Evolutionary conservation across 2,113 vertebrate genomes (phyloP).

Genomic region (Oryzias celebensis): DNA sequence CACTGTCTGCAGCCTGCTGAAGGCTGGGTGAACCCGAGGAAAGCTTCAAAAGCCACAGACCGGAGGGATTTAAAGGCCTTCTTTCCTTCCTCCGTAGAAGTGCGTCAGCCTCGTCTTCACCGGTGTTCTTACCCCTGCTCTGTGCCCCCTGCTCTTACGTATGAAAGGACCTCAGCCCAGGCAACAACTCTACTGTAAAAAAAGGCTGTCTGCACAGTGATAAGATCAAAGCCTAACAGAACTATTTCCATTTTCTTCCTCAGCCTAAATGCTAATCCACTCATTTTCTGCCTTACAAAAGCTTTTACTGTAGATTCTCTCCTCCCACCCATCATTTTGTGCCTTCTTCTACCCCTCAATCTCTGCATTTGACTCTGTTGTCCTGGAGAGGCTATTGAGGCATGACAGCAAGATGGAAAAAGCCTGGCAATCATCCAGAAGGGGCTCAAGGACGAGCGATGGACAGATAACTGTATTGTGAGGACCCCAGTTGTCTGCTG

Average conservation of each 20-base stretch:
- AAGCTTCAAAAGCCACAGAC: slow-evolving; percentile 60
- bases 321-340: slow-evolving; percentile 16
- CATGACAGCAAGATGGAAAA: slow-evolving; percentile 43
- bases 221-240: slow-evolving; percentile 41
- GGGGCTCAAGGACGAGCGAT: slow-evolving; percentile 50
- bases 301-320: slow-evolving; percentile 36
- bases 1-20: slow-evolving; percentile 60
- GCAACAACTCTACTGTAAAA: slow-evolving; percentile 28
- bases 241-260: slow-evolving; percentile 44
- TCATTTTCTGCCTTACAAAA: slow-evolving; percentile 50
- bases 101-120: slow-evolving; percentile 43
- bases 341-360: slow-evolving; percentile 26
- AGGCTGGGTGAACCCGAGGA: slow-evolving; percentile 62
- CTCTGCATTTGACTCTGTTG: slow-evolving; percentile 26
- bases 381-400: slow-evolving; percentile 50
- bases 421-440: slow-evolving; percentile 27
- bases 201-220: slow-evolving; percentile 37
- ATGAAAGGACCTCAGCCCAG: slow-evolving; percentile 22
- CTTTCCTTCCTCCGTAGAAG: slow-evolving; percentile 74
- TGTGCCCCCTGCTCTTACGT: slow-evolving; percentile 39
- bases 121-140: slow-evolving; percentile 47
- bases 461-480: slow-evolving; percentile 65
- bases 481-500: slow-evolving; percentile 36
- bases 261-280: slow-evolving; percentile 58
- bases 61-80: slow-evolving; percentile 71